phyloP scores from a whole-genome alignment of 2,797 vertebrate species.

The Echeneis naucrates region DNA sequence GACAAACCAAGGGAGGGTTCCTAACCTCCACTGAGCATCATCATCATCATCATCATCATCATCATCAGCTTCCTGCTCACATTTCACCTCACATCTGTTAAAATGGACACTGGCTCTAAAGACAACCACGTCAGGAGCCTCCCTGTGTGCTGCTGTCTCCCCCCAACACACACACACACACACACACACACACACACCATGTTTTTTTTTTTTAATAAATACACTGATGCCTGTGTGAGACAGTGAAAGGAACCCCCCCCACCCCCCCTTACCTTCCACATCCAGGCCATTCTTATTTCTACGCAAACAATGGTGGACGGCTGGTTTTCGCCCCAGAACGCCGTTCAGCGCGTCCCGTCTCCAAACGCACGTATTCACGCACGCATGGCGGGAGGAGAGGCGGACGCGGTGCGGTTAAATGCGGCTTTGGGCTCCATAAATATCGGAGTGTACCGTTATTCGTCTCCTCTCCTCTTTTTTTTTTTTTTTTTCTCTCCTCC shows the following conservation, averaged over 20 bases:
- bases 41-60: constrained; percentile 9
- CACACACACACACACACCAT: too few relatives aligned
- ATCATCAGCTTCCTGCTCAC: constrained; percentile 8
- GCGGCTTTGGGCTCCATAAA: constrained; percentile 79
- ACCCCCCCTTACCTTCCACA: constrained; percentile 92
- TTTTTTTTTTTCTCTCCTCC: constrained; percentile 46
- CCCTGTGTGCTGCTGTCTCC: neutral
- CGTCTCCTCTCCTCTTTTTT: constrained; percentile 71
- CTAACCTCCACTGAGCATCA: constrained; percentile 57
- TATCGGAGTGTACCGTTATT: constrained; percentile 84
- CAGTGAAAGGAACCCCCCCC: constrained; percentile 23
- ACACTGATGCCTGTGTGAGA: constrained; percentile 45
- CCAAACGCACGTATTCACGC: constrained; percentile 37
- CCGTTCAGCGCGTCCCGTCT: constrained; percentile 47
- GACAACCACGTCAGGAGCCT: constrained; percentile 10
- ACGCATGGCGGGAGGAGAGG: constrained; percentile 41
- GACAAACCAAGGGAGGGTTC: constrained; percentile 27
- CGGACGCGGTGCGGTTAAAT: constrained; percentile 66
- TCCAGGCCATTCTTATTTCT: constrained; percentile 93
- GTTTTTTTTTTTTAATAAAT: neutral
- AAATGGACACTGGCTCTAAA: constrained; percentile 1
- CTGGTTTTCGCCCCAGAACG: constrained; percentile 66
- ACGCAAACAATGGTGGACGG: constrained; percentile 74
- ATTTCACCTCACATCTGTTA: constrained; percentile 40
- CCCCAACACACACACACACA: too few relatives aligned